Conservation (phyloP, 2,797 vertebrate species). For the Scyliorhinus canicula region DNA sequence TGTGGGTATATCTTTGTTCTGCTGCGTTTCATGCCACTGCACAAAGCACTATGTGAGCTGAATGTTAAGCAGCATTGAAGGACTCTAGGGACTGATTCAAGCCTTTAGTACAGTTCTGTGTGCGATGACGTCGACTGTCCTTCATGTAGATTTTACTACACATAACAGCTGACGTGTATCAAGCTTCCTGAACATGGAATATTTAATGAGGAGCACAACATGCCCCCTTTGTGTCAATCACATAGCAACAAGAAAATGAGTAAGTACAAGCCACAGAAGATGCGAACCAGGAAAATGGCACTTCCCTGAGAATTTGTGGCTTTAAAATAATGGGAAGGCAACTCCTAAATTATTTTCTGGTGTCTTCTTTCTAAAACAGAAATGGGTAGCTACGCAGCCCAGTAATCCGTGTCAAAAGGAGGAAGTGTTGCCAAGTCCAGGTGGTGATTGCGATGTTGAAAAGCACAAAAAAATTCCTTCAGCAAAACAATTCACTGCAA, state of each 20-base stretch:
- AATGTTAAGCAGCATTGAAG: slow-evolving; percentile 24
- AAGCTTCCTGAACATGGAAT: slow-evolving; percentile 17
- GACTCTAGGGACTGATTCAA: slow-evolving; percentile 20
- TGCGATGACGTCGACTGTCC: slow-evolving; percentile 7
- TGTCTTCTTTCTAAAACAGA: neutral
- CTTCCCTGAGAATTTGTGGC: neutral
- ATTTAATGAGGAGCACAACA: neutral
- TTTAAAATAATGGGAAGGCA: neutral
- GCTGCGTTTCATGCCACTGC: slow-evolving; percentile 35
- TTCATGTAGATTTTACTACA: slow-evolving; percentile 26
- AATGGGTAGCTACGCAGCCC: too few relatives aligned
- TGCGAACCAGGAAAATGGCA: neutral
- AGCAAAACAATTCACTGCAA: neutral
- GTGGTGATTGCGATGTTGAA: neutral
- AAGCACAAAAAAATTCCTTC: neutral
- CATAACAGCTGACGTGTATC: slow-evolving; percentile 30
- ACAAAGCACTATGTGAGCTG: slow-evolving; percentile 36
- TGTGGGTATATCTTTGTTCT: slow-evolving; percentile 37
- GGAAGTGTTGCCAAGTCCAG: neutral
- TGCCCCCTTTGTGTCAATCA: neutral
- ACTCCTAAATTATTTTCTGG: neutral
- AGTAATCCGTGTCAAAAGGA: neutral
- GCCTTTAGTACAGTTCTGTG: slow-evolving; percentile 24
- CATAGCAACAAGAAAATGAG: too few relatives aligned
- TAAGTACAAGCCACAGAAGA: slow-evolving; percentile 4